Evolutionary conservation across 2,888 invertebrate genomes (phyloP).

Genomic region (Idaea aversata): DNA sequence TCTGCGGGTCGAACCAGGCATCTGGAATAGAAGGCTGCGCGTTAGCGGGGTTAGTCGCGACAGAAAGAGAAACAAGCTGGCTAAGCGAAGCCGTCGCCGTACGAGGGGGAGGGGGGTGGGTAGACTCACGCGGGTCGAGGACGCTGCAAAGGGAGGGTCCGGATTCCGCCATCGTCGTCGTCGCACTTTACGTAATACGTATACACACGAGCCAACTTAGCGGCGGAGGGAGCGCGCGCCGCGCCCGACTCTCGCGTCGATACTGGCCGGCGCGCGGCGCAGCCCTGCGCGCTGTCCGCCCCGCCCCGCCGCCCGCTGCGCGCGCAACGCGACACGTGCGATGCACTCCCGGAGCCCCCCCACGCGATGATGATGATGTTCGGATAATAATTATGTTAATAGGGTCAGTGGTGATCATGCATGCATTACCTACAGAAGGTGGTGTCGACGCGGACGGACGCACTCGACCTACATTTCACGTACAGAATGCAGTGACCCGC

Average conservation of each 20-base stretch:
- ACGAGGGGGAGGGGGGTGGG: constrained; percentile 41
- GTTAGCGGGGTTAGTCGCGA: constrained; percentile 80
- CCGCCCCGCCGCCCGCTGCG: constrained; percentile 33
- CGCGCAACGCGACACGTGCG: constrained; percentile 5
- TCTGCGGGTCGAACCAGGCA: constrained; percentile 96
- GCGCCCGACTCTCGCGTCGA: constrained; percentile 80
- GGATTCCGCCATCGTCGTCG: constrained; percentile 64
- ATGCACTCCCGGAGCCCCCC: no score
- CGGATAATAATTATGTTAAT: constrained; percentile 8
- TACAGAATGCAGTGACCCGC: constrained; percentile 4
- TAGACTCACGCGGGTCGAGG: constrained; percentile 72
- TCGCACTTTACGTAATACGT: constrained; percentile 74
- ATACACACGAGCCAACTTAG: constrained; percentile 42
- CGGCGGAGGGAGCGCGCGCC: constrained; percentile 73
- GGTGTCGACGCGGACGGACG: constrained; percentile 29
- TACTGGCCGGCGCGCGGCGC: constrained; percentile 68
- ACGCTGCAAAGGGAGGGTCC: constrained; percentile 75
- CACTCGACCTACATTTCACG: constrained; percentile 5
- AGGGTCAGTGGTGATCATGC: constrained; percentile 13
- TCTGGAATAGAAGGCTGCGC: constrained; percentile 87
- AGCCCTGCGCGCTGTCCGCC: constrained; percentile 34
- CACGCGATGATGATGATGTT: no score
- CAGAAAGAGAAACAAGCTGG: constrained; percentile 58
- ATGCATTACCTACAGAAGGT: constrained; percentile 4
- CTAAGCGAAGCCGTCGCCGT: constrained; percentile 56